Conservation (phyloP, 1,140 invertebrate species). For the Zaprionus africanus region DNA sequence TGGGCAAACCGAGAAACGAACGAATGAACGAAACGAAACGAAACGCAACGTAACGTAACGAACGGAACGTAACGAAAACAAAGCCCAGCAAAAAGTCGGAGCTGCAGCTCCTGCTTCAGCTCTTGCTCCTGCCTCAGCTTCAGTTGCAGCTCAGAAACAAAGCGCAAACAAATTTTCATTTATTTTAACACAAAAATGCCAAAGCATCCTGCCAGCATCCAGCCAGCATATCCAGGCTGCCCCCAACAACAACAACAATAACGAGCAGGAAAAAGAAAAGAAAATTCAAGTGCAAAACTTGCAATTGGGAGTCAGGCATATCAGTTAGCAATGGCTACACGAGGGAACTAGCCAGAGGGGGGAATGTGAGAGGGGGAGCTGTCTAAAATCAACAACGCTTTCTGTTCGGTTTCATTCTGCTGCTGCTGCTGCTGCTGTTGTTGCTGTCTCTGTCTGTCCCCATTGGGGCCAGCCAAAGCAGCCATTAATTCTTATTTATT, state of each 20-base stretch:
- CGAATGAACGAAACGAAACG: conserved; percentile 22
- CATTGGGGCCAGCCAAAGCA: conserved; percentile 57
- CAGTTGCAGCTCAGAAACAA: conserved; percentile 60
- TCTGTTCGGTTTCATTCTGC: conserved; percentile 14
- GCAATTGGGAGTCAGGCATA: conserved; percentile 73
- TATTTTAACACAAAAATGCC: conserved; percentile 81
- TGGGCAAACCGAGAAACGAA: conserved; percentile 28
- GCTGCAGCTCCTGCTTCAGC: neutral
- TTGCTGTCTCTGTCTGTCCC: neutral
- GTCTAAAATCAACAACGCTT: conserved; percentile 73
- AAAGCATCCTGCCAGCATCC: conserved; percentile 61
- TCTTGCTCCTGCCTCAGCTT: conserved; percentile 9
- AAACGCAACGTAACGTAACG: conserved; percentile 68
- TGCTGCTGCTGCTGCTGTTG: neutral
- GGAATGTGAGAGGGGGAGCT: conserved; percentile 22
- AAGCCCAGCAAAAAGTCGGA: conserved; percentile 53
- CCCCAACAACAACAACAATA: conserved; percentile 33
- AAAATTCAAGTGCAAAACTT: conserved; percentile 72
- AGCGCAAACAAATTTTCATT: conserved; percentile 82
- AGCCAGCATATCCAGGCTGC: conserved; percentile 46
- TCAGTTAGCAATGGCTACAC: conserved; percentile 64
- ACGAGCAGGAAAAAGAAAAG: conserved; percentile 26
- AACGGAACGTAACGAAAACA: conserved; percentile 51
- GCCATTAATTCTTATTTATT: conserved; percentile 83
- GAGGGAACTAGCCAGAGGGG: conserved; percentile 9